Base-by-base conservation (phyloP, 2,888 invertebrate genomes). In the Litoditis marina region DNA sequence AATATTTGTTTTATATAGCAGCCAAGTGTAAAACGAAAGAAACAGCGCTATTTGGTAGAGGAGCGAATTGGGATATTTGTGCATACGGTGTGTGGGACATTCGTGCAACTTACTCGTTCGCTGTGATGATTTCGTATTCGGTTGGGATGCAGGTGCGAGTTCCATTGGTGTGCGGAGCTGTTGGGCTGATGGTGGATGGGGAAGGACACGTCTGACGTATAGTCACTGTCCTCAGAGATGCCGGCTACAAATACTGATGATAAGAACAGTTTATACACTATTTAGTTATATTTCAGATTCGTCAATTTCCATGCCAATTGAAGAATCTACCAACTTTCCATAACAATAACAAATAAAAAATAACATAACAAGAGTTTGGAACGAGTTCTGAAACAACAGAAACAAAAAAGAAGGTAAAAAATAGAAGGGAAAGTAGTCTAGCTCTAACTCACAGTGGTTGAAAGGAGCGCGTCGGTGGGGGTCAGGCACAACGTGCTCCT, bases 211-310 rank as follows among this genome's bases (percentile, higher is more conserved):
- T 94, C 94, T 69, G 92, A 92, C 68, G 94, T 94, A 86, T 94
- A 94, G 87, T 94, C 94, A 78, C 92, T 92, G 85, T 94, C 94
- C 86, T 94, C 94, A 55, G 93, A 93, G 85, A 93, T 91, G 65
- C 93, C 92, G 84, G 92, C 92, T 91, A 87, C 57, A 76, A 78
- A 46, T 44, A 4, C 25, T 44, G 19, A 19, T 44, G 25, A 22
- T 3, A 5, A 6, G 19, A 19, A 5, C 8, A 22, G 19, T 44
- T 44, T 44, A 22, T 44, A 44, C 8, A 44, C 8, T 44, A 22
- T 44, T 44, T 8, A 44, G 19, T 44, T 19, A 44, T 19, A 44
- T 22, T 22, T 44, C 19, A 22, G 19, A 19, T 22, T 44, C 25
- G 19, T 19, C 25, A 44, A 44, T 44, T 44, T 44, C 19, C 19